A percentile compares a stretch with the other conserved stretches of the same genome.
Evolutionary conservation across 2,113 vertebrate genomes (phyloP).

Genomic region (Malurus melanocephalus): DNA sequence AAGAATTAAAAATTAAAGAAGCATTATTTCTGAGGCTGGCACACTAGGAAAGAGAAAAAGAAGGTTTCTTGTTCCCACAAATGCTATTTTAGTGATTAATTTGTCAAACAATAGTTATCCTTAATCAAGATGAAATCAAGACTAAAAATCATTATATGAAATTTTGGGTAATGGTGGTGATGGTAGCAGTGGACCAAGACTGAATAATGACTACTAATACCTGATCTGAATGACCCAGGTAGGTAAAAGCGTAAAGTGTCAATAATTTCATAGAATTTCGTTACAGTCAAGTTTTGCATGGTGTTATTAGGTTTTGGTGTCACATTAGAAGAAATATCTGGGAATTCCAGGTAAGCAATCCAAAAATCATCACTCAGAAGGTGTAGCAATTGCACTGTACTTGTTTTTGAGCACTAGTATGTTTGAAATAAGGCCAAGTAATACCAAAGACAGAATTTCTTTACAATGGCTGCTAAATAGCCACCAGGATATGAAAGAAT

Average conservation of each 20-base stretch:
- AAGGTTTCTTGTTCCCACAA: background rate
- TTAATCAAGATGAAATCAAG: background rate
- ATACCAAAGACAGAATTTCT: background rate
- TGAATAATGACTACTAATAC: background rate
- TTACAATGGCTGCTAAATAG: background rate
- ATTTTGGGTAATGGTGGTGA: background rate
- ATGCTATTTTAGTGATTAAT: background rate
- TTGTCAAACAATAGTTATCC: background rate
- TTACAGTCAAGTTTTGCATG: background rate
- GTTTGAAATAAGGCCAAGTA: background rate
- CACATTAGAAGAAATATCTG: background rate
- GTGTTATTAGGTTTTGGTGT: background rate
- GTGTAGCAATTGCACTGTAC: background rate
- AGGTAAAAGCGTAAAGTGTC: background rate
- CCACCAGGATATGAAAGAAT: background rate
- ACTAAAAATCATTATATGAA: background rate
- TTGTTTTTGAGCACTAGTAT: background rate
- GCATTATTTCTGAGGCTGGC: background rate
- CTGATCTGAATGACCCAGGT: background rate
- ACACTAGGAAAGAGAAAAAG: background rate
- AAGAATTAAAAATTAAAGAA: background rate
- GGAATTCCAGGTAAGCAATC: background rate
- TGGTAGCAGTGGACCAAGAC: background rate
- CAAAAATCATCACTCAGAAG: background rate
- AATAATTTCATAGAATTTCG: background rate